Conservation (phyloP, 92 coral and sea anemone genomes). For the Phymanthus crucifer region DNA sequence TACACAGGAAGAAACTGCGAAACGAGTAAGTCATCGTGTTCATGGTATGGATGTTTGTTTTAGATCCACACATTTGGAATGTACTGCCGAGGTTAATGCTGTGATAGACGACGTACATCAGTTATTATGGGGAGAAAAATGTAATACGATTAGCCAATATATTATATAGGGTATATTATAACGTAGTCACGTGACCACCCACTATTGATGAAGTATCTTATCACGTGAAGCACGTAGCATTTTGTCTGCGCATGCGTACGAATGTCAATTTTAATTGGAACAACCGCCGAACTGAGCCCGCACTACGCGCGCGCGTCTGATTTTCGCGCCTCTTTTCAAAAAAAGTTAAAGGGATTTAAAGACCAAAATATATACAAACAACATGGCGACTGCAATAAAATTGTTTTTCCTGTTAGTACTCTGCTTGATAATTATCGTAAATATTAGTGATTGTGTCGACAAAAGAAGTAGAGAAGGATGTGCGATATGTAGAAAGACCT, state of each 20-base stretch:
- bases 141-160: no score
- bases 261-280: background rate
- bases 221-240: conserved; percentile 6
- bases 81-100: no score
- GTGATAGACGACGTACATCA: no score
- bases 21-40: background rate
- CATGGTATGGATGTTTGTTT: no score
- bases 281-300: conserved; percentile 12
- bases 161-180: no score
- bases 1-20: background rate
- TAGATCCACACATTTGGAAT: no score
- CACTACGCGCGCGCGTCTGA: conserved; percentile 8
- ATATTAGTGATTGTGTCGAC: background rate
- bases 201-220: no score
- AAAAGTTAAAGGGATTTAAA: background rate
- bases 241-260: conserved; percentile 20
- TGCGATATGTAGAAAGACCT: conserved; percentile 8
- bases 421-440: background rate
- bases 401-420: background rate
- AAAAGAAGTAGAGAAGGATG: conserved; percentile 13
- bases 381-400: background rate
- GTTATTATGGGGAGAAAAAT: no score
- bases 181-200: no score
- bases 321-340: conserved; percentile 15
- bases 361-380: conserved; percentile 4